phyloP scores from a whole-genome alignment of 2,797 vertebrate species.

The Hippocampus kuda region DNA sequence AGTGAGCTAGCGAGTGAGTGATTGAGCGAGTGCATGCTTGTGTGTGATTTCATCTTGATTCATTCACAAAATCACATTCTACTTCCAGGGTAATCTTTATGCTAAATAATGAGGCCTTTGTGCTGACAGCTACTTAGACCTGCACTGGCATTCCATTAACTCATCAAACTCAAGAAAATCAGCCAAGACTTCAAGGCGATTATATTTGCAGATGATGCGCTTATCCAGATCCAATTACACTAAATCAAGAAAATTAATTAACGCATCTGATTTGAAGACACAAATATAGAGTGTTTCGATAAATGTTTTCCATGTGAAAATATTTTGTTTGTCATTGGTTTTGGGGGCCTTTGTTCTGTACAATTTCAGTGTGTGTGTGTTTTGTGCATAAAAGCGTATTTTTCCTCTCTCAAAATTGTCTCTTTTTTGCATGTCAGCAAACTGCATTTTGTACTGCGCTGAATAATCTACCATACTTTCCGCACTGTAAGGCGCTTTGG shows the following conservation, averaged over 20 bases:
- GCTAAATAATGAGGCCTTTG: conserved; percentile 35
- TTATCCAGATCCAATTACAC: conserved; percentile 51
- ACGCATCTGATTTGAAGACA: conserved; percentile 30
- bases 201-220: conserved; percentile 51
- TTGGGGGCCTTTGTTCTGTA: too few species aligned
- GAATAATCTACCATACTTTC: too few species aligned
- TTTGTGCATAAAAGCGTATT: too few species aligned
- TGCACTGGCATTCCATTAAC: conserved; percentile 40
- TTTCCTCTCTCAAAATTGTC: too few species aligned
- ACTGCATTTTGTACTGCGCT: too few species aligned
- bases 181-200: conserved; percentile 40
- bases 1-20: background rate
- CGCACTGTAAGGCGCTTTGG: too few species aligned
- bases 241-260: conserved; percentile 49
- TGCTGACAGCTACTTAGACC: conserved; percentile 38
- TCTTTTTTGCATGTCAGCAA: too few species aligned
- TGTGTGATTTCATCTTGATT: conserved; percentile 30
- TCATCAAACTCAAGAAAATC: conserved; percentile 37
- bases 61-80: conserved; percentile 5
- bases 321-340: too few species aligned
- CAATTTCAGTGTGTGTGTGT: too few species aligned
- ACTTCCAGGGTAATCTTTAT: conserved; percentile 10
- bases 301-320: too few species aligned
- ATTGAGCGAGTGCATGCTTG: conserved; percentile 12
- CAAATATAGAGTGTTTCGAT: too few species aligned